Percentiles rank a stretch among this genome's conserved stretches.
Evolutionary conservation across 2,113 vertebrate species (phyloP).

Genomic region (Myotis lucifugus): DNA sequence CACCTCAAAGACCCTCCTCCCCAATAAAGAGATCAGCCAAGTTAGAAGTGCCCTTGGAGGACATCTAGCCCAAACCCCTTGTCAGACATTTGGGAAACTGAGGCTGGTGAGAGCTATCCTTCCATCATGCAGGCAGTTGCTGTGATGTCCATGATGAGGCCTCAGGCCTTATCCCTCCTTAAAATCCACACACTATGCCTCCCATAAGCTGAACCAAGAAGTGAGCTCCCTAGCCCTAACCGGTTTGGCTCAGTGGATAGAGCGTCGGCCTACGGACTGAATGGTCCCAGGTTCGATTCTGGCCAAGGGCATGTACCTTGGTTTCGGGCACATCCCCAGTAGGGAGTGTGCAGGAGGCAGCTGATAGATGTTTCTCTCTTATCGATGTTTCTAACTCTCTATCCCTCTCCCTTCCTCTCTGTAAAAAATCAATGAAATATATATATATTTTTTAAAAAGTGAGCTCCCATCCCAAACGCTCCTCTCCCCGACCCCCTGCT

Average conservation of each 20-base stretch:
- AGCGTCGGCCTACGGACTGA: no score
- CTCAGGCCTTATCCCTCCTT: not conserved
- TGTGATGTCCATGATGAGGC: not conserved
- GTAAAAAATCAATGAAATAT: no score
- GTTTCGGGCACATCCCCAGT: no score
- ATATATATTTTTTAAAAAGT: not conserved
- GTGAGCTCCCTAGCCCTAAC: not conserved
- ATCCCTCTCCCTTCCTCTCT: no score
- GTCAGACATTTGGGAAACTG: not conserved
- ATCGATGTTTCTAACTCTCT: no score
- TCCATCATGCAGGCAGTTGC: not conserved
- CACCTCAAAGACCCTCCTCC: not conserved
- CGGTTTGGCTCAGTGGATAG: no score
- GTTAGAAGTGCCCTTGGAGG: not conserved
- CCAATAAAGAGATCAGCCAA: not conserved
- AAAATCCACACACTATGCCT: not conserved
- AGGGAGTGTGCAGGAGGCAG: no score
- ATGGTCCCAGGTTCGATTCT: no score
- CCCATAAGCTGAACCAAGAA: not conserved
- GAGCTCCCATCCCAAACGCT: not conserved
- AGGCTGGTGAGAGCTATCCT: not conserved
- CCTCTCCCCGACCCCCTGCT: accelerated
- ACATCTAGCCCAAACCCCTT: not conserved
- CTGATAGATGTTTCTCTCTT: no score
- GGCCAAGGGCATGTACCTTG: no score